Conservation (phyloP, 2,797 vertebrate species). For the Lindbergichthys nudifrons region DNA sequence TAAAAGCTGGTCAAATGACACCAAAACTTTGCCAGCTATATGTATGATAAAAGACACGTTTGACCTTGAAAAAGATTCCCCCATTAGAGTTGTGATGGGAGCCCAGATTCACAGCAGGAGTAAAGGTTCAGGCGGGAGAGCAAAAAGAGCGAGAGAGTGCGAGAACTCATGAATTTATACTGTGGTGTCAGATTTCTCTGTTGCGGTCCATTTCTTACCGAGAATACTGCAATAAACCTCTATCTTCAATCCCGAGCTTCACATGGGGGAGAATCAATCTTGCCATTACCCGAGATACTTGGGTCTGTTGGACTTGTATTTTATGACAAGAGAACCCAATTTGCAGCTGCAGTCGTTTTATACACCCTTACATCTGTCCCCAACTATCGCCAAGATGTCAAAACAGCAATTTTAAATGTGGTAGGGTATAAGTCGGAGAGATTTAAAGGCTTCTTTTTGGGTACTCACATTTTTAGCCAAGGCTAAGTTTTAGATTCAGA, state of each 20-base stretch:
- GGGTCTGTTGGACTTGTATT: constrained; percentile 52
- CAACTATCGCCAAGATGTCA: constrained; percentile 15
- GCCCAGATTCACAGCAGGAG: constrained; percentile 35
- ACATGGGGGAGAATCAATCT: constrained; percentile 68
- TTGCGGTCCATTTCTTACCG: constrained; percentile 63
- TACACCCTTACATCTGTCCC: constrained; percentile 41
- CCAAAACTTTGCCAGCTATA: not conserved
- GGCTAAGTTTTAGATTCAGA: constrained; percentile 44
- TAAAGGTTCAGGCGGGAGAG: constrained; percentile 30
- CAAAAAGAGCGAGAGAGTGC: constrained; percentile 9
- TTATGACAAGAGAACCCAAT: constrained; percentile 56
- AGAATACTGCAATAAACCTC: constrained; percentile 62
- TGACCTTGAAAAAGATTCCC: constrained; percentile 57
- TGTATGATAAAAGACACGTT: constrained; percentile 11
- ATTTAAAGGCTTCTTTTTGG: constrained; percentile 49
- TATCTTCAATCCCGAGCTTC: constrained; percentile 50
- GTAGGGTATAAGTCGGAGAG: constrained; percentile 18
- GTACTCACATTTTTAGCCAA: constrained; percentile 4
- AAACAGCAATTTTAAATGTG: constrained; percentile 25
- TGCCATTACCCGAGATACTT: constrained; percentile 58
- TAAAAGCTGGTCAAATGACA: not conserved
- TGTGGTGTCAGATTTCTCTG: constrained; percentile 59
- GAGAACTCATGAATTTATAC: constrained; percentile 62
- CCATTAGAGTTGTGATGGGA: constrained; percentile 30
- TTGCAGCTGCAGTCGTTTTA: constrained; percentile 47